phyloP scores from a whole-genome alignment of 2,888 invertebrate genomes.

The Chloromyia formosa region DNA sequence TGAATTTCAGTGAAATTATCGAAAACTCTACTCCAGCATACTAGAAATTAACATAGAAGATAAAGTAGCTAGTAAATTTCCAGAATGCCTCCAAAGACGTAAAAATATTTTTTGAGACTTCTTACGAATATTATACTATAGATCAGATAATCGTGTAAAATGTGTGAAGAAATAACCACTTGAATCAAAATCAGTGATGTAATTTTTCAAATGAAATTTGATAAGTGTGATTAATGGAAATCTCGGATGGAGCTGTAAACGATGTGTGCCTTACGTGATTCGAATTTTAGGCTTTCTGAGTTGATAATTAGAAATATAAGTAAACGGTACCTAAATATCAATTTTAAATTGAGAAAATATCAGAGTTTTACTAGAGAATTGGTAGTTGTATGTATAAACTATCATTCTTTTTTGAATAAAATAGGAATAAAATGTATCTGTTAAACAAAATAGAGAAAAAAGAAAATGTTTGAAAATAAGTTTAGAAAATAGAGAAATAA shows the following conservation, averaged over 20 bases:
- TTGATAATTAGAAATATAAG: background rate
- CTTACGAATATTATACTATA: no score
- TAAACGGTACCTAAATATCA: conserved; percentile 26
- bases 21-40: background rate
- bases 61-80: no score
- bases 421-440: background rate
- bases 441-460: no score
- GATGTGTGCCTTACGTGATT: conserved; percentile 33
- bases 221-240: background rate
- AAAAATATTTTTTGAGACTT: no score
- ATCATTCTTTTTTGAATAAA: background rate
- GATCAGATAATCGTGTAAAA: no score
- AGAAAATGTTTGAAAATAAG: no score
- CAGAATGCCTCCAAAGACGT: no score
- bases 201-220: background rate
- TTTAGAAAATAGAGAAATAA: no score
- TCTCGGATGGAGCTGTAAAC: background rate
- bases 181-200: background rate
- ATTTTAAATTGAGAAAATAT: conserved; percentile 8
- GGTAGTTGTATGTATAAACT: background rate
- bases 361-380: conserved; percentile 14
- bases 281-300: conserved; percentile 21
- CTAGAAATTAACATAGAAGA: no score
- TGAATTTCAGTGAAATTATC: no score
- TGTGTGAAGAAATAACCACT: background rate